Conservation (phyloP, 1,140 invertebrate genomes). For the Sinella curviseta region DNA sequence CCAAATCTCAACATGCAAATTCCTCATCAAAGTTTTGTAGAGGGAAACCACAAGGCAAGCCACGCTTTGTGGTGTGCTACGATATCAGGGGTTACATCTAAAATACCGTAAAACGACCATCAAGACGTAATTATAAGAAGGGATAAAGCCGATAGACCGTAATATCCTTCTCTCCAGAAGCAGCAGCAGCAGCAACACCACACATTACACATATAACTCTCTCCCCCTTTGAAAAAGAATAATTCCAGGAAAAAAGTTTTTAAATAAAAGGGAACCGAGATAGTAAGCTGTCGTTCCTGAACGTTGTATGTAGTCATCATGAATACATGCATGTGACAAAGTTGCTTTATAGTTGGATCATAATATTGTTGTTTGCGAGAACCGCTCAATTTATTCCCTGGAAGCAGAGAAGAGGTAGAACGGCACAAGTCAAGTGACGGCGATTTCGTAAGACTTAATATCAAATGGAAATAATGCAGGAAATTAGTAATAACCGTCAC, state of each 20-base stretch:
- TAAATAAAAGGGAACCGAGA: too few species aligned
- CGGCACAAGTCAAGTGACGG: background rate
- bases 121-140: constrained; percentile 42
- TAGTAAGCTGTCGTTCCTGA: too few species aligned
- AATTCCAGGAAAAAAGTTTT: too few species aligned
- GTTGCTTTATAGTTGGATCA: too few species aligned
- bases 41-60: too few species aligned
- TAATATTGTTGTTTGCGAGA: background rate
- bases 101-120: constrained; percentile 32
- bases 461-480: background rate
- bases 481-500: background rate
- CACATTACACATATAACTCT: too few species aligned
- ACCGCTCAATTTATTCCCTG: background rate
- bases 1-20: constrained; percentile 37
- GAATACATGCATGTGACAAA: background rate
- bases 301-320: too few species aligned
- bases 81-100: background rate
- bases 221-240: too few species aligned
- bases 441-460: background rate
- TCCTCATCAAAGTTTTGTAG: constrained; percentile 34
- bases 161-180: too few species aligned
- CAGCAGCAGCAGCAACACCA: too few species aligned
- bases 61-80: too few species aligned
- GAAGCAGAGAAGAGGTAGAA: background rate
- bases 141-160: background rate